These are phyloP conservation scores for Acanthaster planci DNA, from an alignment of 35 echinoderm and acorn worm species.

Conservation along the genomic window DNA sequence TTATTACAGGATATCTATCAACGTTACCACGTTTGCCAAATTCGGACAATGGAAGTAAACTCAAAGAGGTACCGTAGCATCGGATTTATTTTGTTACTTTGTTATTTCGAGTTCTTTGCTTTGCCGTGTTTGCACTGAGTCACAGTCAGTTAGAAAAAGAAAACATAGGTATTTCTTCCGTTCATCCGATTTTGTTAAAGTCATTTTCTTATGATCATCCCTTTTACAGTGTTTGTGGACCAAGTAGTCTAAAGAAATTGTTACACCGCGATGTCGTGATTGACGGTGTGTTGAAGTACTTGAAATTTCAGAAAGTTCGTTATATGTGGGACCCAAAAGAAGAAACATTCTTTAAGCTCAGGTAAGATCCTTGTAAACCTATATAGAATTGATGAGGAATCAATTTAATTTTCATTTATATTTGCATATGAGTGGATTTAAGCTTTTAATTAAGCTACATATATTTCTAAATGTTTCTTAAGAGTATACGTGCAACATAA, in stretches of 20 bases:
- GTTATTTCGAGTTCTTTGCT: too few species aligned
- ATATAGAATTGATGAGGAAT: too few species aligned
- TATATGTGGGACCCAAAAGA: conserved; percentile 59
- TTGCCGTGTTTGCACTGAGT: too few species aligned
- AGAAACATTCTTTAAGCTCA: conserved; percentile 46
- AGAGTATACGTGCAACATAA: too few species aligned
- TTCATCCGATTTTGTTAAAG: background rate
- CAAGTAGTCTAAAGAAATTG: conserved; percentile 12
- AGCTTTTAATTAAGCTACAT: too few species aligned
- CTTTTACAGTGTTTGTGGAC: background rate
- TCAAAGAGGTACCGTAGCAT: background rate
- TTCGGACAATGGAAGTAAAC: background rate
- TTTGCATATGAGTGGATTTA: too few species aligned
- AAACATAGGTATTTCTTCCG: too few species aligned
- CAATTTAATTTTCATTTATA: too few species aligned
- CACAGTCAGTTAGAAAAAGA: too few species aligned
- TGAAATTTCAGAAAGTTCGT: conserved; percentile 55
- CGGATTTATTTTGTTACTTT: background rate
- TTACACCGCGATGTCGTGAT: conserved; percentile 47
- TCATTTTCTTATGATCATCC: background rate
- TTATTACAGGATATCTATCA: background rate
- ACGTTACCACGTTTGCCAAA: conserved; percentile 7
- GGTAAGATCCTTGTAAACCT: too few species aligned
- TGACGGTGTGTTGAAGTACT: conserved; percentile 44
- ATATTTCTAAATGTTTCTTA: too few species aligned